Conservation (phyloP, 2,797 vertebrate species). For the Mergus octosetaceus region DNA sequence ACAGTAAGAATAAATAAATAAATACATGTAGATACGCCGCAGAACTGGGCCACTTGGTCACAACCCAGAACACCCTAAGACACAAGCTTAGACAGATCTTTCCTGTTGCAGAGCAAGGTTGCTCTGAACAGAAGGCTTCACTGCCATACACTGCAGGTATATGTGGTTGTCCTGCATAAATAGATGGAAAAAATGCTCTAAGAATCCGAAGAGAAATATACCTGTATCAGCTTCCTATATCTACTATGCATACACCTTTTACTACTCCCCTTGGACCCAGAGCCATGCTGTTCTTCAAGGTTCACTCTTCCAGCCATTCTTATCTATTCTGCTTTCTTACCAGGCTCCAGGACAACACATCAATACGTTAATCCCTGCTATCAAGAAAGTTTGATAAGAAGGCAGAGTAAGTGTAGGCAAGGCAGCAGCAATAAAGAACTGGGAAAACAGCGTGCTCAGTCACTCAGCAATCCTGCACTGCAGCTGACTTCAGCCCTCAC, state of each 20-base stretch:
- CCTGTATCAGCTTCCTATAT: not conserved
- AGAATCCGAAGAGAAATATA: not conserved
- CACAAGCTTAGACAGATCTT: accelerated
- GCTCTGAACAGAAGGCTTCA: not conserved
- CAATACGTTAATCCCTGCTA: accelerated
- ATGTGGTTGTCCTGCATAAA: not conserved
- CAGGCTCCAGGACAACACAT: not conserved
- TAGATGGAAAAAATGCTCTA: not conserved
- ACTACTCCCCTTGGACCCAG: not conserved
- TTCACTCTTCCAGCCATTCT: not conserved
- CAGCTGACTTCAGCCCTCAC: not conserved
- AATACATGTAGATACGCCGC: not conserved
- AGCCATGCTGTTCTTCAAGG: not conserved
- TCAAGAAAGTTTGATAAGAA: not conserved
- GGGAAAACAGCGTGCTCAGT: not conserved
- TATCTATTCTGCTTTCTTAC: not conserved
- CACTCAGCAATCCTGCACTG: not conserved
- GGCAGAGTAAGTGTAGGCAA: not conserved
- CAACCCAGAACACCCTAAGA: not conserved
- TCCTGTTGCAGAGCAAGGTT: not conserved
- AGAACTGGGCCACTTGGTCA: not conserved
- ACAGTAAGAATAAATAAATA: too few species aligned
- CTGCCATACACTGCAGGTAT: accelerated
- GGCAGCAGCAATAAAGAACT: not conserved
- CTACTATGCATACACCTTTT: not conserved